Evolutionary conservation across 2,113 vertebrate genomes (phyloP).

Genomic region (Xiphophorus couchianus): DNA sequence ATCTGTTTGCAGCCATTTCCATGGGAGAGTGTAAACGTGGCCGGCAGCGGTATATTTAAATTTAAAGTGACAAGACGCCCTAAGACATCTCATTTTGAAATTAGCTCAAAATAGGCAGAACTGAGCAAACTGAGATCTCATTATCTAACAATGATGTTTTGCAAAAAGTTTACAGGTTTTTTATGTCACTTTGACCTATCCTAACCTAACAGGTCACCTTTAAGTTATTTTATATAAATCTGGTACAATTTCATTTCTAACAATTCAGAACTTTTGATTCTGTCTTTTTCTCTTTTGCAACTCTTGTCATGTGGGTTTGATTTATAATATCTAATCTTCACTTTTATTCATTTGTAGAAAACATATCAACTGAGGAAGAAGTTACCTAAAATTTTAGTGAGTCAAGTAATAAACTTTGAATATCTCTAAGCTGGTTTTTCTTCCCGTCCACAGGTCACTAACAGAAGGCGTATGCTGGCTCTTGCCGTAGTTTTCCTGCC

Average conservation of each 20-base stretch:
- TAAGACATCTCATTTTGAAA: too few species aligned
- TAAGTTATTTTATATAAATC: not conserved
- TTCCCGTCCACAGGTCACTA: constrained; percentile 52
- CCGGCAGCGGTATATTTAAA: too few species aligned
- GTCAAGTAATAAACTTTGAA: not conserved
- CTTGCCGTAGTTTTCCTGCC: constrained; percentile 21
- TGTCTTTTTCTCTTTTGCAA: not conserved
- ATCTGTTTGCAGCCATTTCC: too few species aligned
- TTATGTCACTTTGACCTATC: too few species aligned
- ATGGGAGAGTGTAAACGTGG: too few species aligned
- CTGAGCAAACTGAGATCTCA: too few species aligned
- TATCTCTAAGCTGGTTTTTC: constrained; percentile 3
- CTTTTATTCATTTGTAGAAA: not conserved
- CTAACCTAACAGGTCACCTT: too few species aligned
- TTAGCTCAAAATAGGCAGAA: too few species aligned
- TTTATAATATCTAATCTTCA: not conserved
- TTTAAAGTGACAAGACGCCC: too few species aligned
- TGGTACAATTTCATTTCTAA: not conserved
- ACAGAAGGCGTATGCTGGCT: constrained; percentile 36
- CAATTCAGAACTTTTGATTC: not conserved
- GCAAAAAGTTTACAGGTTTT: too few species aligned
- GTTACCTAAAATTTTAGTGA: not conserved
- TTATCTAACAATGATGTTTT: too few species aligned
- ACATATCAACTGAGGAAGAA: not conserved
- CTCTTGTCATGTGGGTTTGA: not conserved